Base-by-base conservation (phyloP, 2,888 invertebrate genomes). In the Cacoxenus indagator region DNA sequence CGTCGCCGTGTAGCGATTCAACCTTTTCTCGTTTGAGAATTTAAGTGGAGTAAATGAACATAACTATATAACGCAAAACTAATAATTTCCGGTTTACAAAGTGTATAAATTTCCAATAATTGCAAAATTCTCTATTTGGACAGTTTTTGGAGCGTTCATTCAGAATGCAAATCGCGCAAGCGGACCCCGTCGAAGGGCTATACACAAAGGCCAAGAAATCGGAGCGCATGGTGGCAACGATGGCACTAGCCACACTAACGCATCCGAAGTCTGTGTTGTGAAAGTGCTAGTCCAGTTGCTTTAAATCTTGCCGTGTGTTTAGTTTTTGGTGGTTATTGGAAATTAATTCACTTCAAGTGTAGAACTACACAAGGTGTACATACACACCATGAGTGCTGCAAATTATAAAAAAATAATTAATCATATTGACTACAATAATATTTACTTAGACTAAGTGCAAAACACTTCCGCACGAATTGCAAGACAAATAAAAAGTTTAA, bases 1-100 rank as follows among this genome's bases (percentile, higher is more conserved):
- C 61, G 61, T 43, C 43, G 61, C 61, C 61, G 61, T 61, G 61
- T 22, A 61, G 37, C 61, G 61, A 59, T 43, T 37, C n/a, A n/a
- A 43, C 57, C 17, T 19, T 71, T 67, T 64, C 68, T 86, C 84
- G 86, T 87, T 86, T 86, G 86, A 86, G 87, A 82, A 76, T 84
- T 81, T 78, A 75, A 86, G 87, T 87, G 85, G 83, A 87, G 85
- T 83, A 85, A 87, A 88, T 88, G 88, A 84, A 85, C 88, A 88
- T 88, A 85, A 86, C 88, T 87, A 87, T 85, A 75, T 75, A 74
- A 80, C 84, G 69, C 85, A 85, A 85, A 85, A 85, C 85, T 85
- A 84, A 83, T 78, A 81, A 84, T 85, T 85, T 84, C 78, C 82
- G 83, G 76, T 78, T 85, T 83, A 82, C 74, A 69, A 70, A 57